Percentiles rank a stretch among this genome's conserved stretches.
Conservation (phyloP, 30 jellyfish, hydroid and myxozoan species). For the Calvadosia cruxmelitensis region DNA sequence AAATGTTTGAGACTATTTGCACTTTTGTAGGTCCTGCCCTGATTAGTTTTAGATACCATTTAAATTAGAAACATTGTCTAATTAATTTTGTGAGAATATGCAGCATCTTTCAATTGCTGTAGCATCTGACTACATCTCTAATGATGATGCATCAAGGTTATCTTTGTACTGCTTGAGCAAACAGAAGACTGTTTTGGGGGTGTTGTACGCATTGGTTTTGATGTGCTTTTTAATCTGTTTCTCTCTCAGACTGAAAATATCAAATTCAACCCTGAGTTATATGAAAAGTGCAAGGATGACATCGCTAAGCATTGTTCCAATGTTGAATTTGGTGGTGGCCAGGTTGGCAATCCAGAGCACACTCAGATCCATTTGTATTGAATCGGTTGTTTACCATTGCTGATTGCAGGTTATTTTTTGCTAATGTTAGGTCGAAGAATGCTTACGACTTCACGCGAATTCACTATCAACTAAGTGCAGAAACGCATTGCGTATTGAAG, state of each 20-base stretch:
- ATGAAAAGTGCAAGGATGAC: conserved; percentile 42
- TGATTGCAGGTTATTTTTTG: background rate
- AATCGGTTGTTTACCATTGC: background rate
- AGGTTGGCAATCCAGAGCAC: too few relatives aligned
- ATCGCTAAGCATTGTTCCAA: conserved; percentile 28
- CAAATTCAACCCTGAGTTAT: conserved; percentile 56
- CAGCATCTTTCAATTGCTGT: background rate
- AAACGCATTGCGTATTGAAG: background rate
- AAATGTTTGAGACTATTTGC: too few relatives aligned
- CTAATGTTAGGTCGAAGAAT: background rate
- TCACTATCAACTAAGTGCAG: background rate
- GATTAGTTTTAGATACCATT: too few relatives aligned
- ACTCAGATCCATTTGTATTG: background rate
- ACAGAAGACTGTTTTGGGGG: background rate
- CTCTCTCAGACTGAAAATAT: conserved; percentile 68
- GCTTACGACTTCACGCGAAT: background rate
- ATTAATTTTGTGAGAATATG: background rate
- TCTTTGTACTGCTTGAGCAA: too few relatives aligned
- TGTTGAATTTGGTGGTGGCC: conserved; percentile 44
- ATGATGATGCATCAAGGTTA: too few relatives aligned
- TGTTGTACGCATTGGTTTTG: background rate
- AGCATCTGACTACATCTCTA: background rate
- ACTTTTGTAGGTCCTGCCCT: too few relatives aligned
- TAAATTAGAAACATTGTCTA: background rate
- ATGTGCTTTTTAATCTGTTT: background rate